Evolutionary conservation across 2,113 vertebrate species (phyloP).

Genomic region (Leptobrachium leishanense): DNA sequence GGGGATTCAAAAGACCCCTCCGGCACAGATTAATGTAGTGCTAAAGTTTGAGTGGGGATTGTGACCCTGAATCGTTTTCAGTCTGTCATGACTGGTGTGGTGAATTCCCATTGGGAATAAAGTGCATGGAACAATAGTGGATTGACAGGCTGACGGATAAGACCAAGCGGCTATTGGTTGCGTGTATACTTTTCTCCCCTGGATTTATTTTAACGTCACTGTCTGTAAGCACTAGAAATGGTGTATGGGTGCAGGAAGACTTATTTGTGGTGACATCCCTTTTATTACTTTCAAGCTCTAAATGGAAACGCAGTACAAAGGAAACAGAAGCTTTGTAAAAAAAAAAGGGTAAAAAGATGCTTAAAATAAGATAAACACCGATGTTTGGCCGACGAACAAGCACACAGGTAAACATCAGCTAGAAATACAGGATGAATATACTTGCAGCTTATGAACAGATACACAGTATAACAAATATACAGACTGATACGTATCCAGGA

Average conservation of each 20-base stretch:
- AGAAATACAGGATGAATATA: too few species aligned
- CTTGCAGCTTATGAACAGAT: too few species aligned
- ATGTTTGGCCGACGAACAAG: too few species aligned
- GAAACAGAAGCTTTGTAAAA: conserved; percentile 19
- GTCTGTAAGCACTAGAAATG: conserved; percentile 23
- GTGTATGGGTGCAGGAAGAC: conserved; percentile 28
- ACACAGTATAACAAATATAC: too few species aligned
- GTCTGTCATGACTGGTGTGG: neutral
- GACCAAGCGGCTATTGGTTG: neutral
- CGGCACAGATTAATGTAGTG: neutral
- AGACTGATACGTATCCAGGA: too few species aligned
- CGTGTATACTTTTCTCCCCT: conserved; percentile 38
- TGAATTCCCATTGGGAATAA: conserved; percentile 8
- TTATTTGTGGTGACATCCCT: conserved; percentile 24
- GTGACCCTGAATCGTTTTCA: neutral
- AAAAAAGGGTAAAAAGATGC: neutral
- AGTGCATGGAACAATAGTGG: conserved; percentile 39
- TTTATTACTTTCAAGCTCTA: conserved; percentile 33
- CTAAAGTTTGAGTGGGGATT: neutral
- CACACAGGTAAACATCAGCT: too few species aligned
- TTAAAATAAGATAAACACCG: too few species aligned
- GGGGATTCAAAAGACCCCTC: neutral
- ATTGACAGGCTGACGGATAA: conserved; percentile 36
- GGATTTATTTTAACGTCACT: conserved; percentile 43
- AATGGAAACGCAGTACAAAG: conserved; percentile 31